These are phyloP conservation scores for Eupithecia subfuscata DNA, from an alignment of 2,888 invertebrate genomes.

Conservation along the genomic window DNA sequence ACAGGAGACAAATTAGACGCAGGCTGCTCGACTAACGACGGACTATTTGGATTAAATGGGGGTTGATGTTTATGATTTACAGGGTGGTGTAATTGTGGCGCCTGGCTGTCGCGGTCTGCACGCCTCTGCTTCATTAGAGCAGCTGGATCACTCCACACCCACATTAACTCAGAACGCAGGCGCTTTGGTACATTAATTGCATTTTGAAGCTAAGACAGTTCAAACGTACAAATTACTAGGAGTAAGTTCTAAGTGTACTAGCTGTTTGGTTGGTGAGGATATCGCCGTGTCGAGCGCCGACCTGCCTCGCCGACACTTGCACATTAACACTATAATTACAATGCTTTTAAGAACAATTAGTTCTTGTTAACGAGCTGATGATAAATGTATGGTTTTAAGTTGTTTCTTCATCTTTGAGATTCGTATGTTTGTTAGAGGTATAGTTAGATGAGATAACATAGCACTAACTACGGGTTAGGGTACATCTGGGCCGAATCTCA, in stretches of 20 bases:
- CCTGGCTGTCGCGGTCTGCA: slow-evolving; percentile 71
- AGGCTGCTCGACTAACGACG: slow-evolving; percentile 83
- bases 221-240: neutral
- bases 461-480: too few relatives aligned
- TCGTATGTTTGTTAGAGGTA: neutral
- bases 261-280: slow-evolving; percentile 25
- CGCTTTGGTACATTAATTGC: neutral
- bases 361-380: slow-evolving; percentile 57
- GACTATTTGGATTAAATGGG: slow-evolving; percentile 84
- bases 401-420: neutral
- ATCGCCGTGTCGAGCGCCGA: slow-evolving; percentile 27
- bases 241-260: slow-evolving; percentile 15
- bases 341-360: slow-evolving; percentile 55
- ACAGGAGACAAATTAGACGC: slow-evolving; percentile 83
- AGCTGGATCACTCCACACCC: slow-evolving; percentile 25
- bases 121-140: slow-evolving; percentile 23
- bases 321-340: slow-evolving; percentile 57
- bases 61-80: slow-evolving; percentile 84
- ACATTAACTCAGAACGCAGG: neutral
- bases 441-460: neutral
- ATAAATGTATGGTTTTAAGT: slow-evolving; percentile 25
- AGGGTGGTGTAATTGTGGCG: slow-evolving; percentile 81
- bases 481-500: too few relatives aligned
- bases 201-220: neutral
- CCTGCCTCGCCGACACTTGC: slow-evolving; percentile 41